Base-by-base conservation (phyloP, 1,140 invertebrate genomes). In the Bombus sibiricus region DNA sequence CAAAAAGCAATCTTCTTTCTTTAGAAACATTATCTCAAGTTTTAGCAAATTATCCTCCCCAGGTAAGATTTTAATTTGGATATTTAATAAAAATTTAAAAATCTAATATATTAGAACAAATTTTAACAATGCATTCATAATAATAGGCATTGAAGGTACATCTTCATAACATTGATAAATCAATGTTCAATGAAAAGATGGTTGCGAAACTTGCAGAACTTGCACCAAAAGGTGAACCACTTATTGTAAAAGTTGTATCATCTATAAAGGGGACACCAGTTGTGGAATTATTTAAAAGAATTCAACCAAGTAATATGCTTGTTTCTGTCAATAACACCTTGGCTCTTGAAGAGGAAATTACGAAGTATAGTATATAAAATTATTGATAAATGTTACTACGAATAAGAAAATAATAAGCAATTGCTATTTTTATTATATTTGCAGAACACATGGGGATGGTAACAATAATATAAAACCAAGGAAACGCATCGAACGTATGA, bases 251-350 rank as follows among this genome's bases (percentile, higher is more conserved):
- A 88, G 89, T 95, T 53, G 74, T 87, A 75, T 81, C 89, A 18
- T 86, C 78, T 1, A 69, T 69, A 9, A 85, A 91, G 22, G 79
- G 89, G 25, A 39, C 91, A 43, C 95, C 96, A 15, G 85, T 94
- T 59, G 96, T 97, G 8, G 96, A 97, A 90, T 94, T 97, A 59
- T 97, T 96, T 88, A 96, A 96, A 86, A 94, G 97, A 91, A 94
- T 95, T 69, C 93, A 95, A 62, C 94, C 95, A 15, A 95, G 95
- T 68, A 96, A 96, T 83, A 95, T 96, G 37, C 93, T 97, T 80
- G 96, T 96, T 68, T 97, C 96, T 62, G 96, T 97, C 76, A 97
- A 97, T 93, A 95, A 96, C 81, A 96, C 96, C 43, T 94, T 97
- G 18, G 91, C 92, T 64, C 91, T 96, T 76, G 96, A 97, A 88